A percentile compares a stretch with the other conserved stretches of the same genome.
Evolutionary conservation across 30 jellyfish, hydroid and myxozoan species (phyloP).

Genomic region (Mastigias papua): DNA sequence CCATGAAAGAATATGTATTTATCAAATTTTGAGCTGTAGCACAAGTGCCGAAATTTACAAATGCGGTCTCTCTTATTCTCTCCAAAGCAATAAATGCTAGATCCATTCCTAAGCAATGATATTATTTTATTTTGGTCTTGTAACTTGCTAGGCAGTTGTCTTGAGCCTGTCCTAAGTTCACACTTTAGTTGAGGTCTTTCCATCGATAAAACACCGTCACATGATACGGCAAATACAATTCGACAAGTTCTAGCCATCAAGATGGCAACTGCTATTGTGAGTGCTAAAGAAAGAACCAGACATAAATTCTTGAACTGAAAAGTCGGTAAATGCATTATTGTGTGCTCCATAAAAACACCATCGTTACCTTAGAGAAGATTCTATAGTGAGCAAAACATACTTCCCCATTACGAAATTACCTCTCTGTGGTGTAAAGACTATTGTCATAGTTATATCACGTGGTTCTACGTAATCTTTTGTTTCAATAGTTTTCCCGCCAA

Average conservation of each 20-base stretch:
- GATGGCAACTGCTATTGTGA: not conserved
- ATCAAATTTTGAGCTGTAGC: conserved; percentile 52
- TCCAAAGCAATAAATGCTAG: conserved; percentile 84
- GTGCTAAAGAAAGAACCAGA: not conserved
- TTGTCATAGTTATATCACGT: conserved; percentile 1
- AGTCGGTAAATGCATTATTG: not conserved
- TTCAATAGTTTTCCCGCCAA: conserved; percentile 65
- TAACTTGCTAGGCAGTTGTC: not conserved
- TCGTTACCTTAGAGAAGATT: too few relatives aligned
- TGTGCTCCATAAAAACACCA: too few relatives aligned
- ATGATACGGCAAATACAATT: not conserved
- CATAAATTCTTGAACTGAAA: not conserved
- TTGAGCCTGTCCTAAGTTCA: not conserved
- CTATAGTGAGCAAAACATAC: not conserved
- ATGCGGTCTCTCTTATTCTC: conserved; percentile 48
- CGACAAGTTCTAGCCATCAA: not conserved
- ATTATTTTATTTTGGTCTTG: not conserved
- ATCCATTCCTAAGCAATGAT: conserved; percentile 26
- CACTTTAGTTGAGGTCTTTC: not conserved
- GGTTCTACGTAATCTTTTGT: conserved; percentile 62
- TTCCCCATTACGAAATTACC: not conserved
- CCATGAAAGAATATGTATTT: conserved; percentile 83
- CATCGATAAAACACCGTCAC: not conserved
- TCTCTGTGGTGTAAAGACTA: not conserved
- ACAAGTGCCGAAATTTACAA: conserved; percentile 83